phyloP scores from a whole-genome alignment of 1,140 invertebrate genomes.

The Procambarus virginalis region DNA sequence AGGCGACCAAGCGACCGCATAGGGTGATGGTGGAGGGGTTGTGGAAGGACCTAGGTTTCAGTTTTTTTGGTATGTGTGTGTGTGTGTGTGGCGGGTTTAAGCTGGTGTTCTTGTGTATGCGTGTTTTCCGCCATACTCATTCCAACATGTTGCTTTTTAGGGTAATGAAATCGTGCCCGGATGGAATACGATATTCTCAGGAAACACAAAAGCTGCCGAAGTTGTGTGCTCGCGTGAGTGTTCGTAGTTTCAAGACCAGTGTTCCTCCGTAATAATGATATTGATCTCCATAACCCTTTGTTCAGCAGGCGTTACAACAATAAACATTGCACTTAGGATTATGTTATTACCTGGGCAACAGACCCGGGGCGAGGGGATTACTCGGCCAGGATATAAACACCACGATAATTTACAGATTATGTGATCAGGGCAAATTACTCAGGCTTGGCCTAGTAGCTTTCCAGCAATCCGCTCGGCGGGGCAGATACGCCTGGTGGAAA shows the following conservation, averaged over 20 bases:
- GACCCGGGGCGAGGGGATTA: constrained; percentile 51
- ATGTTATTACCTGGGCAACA: constrained; percentile 58
- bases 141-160: constrained; percentile 37
- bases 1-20: constrained; percentile 28
- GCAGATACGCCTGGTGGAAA: neutral
- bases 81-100: neutral
- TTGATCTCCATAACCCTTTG: constrained; percentile 25
- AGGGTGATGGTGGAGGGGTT: too few species aligned
- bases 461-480: constrained; percentile 20
- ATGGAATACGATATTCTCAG: constrained; percentile 21
- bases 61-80: neutral
- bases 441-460: neutral
- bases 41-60: too few species aligned
- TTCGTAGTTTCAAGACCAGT: neutral
- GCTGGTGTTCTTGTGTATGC: constrained; percentile 21
- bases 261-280: constrained; percentile 1
- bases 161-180: constrained; percentile 39
- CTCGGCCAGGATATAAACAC: constrained; percentile 37
- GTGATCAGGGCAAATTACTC: constrained; percentile 40
- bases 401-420: constrained; percentile 53
- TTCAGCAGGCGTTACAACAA: constrained; percentile 15
- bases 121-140: constrained; percentile 39
- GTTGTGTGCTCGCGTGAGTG: neutral
- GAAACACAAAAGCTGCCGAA: neutral
- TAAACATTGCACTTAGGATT: constrained; percentile 60